phyloP scores from a whole-genome alignment of 2,113 vertebrate species.

The Myotis davidii region DNA sequence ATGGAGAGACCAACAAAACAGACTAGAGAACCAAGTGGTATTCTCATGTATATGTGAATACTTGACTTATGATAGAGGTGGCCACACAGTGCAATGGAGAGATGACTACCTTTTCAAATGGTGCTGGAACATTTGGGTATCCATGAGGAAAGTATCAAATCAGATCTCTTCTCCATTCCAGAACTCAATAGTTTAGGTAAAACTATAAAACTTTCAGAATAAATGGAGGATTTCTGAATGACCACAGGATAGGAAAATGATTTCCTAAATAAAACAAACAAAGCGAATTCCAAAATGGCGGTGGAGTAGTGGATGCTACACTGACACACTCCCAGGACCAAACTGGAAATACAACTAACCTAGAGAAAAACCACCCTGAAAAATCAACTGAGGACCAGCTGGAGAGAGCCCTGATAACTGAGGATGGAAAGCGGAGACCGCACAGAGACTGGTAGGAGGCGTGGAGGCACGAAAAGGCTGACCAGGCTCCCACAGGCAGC shows the following conservation, averaged over 20 bases:
- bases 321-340: no score
- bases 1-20: not conserved
- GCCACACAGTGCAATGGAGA: not conserved
- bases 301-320: no score
- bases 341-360: no score
- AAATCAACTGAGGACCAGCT: no score
- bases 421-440: no score
- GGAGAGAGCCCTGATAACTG: no score
- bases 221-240: not conserved
- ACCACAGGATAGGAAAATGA: not conserved
- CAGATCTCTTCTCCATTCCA: not conserved
- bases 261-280: not conserved
- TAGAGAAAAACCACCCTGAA: no score
- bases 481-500: no score
- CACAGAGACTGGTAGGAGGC: no score
- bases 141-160: not conserved
- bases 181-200: not conserved
- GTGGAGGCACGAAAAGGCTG: no score
- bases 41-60: not conserved
- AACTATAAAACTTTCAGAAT: not conserved
- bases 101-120: not conserved
- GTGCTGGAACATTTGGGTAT: not conserved
- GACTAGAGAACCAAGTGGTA: not conserved
- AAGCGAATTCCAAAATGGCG: not conserved
- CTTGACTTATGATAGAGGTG: not conserved